These are phyloP conservation scores for Limnodromus scolopaceus DNA, from an alignment of 2,797 vertebrate genomes.

Conservation along the genomic window DNA sequence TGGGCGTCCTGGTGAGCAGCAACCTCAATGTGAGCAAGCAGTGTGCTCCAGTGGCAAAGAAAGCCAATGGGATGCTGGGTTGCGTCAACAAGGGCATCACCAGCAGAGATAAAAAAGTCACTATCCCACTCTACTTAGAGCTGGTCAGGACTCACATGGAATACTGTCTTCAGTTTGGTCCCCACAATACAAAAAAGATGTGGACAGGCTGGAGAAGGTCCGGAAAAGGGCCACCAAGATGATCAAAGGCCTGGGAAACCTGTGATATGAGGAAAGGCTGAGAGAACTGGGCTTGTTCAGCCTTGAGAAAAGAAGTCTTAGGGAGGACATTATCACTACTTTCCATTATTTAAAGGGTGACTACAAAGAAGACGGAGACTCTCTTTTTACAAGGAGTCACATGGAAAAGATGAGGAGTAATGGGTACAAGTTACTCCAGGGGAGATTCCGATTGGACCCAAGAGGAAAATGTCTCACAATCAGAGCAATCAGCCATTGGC, in stretches of 20 bases:
- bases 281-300: not conserved
- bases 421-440: not conserved
- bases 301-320: not conserved
- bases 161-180: not conserved
- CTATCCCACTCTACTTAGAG: not conserved
- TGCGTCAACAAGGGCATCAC: not conserved
- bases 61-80: not conserved
- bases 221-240: not conserved
- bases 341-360: not conserved
- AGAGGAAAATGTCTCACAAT: not conserved
- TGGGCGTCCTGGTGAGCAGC: not conserved
- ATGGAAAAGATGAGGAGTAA: not conserved
- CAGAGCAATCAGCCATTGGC: not conserved
- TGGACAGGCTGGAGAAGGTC: not conserved
- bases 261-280: not conserved
- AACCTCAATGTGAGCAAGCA: not conserved
- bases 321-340: not conserved
- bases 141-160: not conserved
- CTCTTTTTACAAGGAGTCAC: not conserved
- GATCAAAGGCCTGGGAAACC: not conserved
- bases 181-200: not conserved
- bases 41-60: not conserved
- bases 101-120: not conserved
- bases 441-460: not conserved
- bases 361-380: not conserved